Percentiles rank a stretch among this genome's conserved stretches.
Conservation (phyloP, 1,140 invertebrate species). For the Laodelphax striatellus region DNA sequence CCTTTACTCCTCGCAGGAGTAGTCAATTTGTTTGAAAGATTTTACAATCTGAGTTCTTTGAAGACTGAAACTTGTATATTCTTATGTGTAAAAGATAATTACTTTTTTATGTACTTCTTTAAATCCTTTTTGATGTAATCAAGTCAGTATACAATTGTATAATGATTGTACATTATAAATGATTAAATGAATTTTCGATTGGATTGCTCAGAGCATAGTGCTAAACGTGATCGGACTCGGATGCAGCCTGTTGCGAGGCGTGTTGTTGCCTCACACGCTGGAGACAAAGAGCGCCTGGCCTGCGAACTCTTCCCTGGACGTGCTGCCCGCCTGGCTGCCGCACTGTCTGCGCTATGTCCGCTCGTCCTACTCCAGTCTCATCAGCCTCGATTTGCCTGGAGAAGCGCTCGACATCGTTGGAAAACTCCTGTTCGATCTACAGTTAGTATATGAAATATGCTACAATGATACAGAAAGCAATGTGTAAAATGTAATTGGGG, state of each 20-base stretch:
- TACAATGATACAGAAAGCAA: no score
- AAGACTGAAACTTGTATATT: no score
- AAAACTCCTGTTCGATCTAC: constrained; percentile 73
- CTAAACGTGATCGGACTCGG: constrained; percentile 51
- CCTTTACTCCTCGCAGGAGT: no score
- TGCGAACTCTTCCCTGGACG: constrained; percentile 25
- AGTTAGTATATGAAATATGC: constrained; percentile 31
- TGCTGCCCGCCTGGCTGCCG: constrained; percentile 58
- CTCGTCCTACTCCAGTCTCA: constrained; percentile 52
- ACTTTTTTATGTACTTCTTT: no score
- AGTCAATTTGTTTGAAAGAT: no score
- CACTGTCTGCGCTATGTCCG: constrained; percentile 62
- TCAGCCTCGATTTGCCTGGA: constrained; percentile 63
- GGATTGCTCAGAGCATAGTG: constrained; percentile 30
- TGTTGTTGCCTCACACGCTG: constrained; percentile 46
- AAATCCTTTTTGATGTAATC: no score
- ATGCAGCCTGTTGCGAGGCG: constrained; percentile 48
- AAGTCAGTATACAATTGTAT: no score
- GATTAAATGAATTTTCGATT: no score
- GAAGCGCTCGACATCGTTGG: constrained; percentile 74
- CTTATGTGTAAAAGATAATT: no score
- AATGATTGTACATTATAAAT: no score
- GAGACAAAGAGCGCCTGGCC: constrained; percentile 31
- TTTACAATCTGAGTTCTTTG: no score
- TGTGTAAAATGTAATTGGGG: no score